A percentile compares a stretch with the other conserved stretches of the same genome.
phyloP scores from a whole-genome alignment of 2,113 vertebrate species.

The Diadophis punctatus region DNA sequence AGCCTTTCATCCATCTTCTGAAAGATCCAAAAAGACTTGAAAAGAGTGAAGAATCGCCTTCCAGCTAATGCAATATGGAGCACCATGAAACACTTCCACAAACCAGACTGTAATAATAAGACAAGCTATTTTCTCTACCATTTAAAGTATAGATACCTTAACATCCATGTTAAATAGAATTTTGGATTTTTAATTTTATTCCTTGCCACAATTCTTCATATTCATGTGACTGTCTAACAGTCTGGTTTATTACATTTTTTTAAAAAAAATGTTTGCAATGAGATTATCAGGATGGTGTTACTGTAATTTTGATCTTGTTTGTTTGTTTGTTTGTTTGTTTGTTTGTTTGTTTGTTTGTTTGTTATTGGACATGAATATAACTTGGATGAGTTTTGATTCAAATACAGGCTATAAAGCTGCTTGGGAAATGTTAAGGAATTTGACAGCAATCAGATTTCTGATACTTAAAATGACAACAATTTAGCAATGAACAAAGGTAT shows the following conservation, averaged over 20 bases:
- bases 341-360: background rate
- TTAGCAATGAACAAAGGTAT: background rate
- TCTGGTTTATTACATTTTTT: background rate
- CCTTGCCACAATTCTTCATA: background rate
- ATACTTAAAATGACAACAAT: background rate
- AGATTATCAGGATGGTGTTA: background rate
- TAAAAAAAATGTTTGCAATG: background rate
- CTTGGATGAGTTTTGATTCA: background rate
- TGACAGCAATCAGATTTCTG: background rate
- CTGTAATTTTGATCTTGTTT: background rate
- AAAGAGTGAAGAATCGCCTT: background rate
- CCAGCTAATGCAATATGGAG: background rate
- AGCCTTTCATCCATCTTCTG: background rate
- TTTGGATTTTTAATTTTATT: background rate
- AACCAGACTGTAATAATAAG: background rate
- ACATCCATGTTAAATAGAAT: background rate
- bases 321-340: background rate
- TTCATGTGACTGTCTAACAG: background rate
- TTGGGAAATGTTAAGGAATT: background rate
- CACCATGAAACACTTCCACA: background rate
- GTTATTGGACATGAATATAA: background rate
- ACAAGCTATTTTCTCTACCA: background rate
- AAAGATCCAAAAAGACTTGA: background rate
- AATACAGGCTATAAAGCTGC: background rate
- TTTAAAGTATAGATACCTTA: background rate